Base-by-base conservation (phyloP, 2,797 vertebrate species). In the Aotus griseimembra region DNA sequence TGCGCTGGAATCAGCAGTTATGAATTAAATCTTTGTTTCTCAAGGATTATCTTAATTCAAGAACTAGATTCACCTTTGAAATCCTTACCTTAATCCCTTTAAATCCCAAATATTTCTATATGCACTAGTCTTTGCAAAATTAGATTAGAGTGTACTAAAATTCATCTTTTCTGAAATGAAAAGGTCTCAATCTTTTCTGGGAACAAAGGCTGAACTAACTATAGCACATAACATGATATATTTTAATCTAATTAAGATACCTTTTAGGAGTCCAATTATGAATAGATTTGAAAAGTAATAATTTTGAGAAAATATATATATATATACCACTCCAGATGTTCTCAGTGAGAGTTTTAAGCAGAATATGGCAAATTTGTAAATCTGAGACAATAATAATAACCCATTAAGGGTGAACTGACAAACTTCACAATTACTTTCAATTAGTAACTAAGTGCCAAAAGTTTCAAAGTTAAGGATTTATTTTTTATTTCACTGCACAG, bases 361-460 rank as follows among this genome's bases (percentile, higher is more conserved):
- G 41, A 84, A 6, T 70, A 46, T 92, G 41, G 48, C 46, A 94
- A 80, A 19, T 50, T 76, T 92, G n/a, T 85, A 88, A 93, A 96
- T 84, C 33, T 95, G 20, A 84, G 85, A 81, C 14, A 81, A 15
- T 80, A 92, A 70, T 36, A 95, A 73, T 89, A n/a, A 46, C 19
- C 36, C 36, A n/a, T 80, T 76, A 81, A 15, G n/a, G 82, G 7
- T 33, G 70, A 90, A 86, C 9, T 33, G 70, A 88, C 36, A 95
- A 87, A 83, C 36, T 88, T 93, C 39, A 92, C 57, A 89, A n/a
- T 80, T 67, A 73, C 77, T 95, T 90, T 95, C 41, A 85, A 55
- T 93, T 85, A 77, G n/a, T 5, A 93, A 61, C 11, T 48, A 93
- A 77, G 58, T 76, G 17, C 33, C 44, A 95, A 87, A 83, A 55